phyloP scores from a whole-genome alignment of 1,140 invertebrate species.

The Drusus annulatus region DNA sequence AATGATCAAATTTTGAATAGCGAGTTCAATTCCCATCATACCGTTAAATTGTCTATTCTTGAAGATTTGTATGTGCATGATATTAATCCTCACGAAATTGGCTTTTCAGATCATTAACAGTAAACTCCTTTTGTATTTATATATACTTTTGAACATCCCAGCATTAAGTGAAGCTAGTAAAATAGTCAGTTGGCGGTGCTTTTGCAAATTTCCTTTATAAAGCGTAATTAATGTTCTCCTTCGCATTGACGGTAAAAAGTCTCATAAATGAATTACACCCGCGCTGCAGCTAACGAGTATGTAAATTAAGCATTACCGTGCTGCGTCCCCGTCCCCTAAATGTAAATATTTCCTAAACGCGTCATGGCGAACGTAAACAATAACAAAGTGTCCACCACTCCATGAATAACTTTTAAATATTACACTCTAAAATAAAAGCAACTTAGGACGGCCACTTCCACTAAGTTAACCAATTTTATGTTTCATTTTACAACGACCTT shows the following conservation, averaged over 20 bases:
- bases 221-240: conserved; percentile 17
- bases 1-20: too few relatives aligned
- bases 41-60: too few relatives aligned
- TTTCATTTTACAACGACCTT: too few relatives aligned
- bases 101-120: too few relatives aligned
- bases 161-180: neutral
- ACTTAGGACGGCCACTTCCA: too few relatives aligned
- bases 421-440: too few relatives aligned
- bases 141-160: too few relatives aligned
- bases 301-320: conserved; percentile 34
- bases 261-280: conserved; percentile 33
- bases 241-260: conserved; percentile 29
- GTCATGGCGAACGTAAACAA: conserved; percentile 12
- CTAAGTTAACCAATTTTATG: too few relatives aligned
- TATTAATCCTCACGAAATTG: too few relatives aligned
- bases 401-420: conserved; percentile 4
- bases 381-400: neutral
- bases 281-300: conserved; percentile 35
- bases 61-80: too few relatives aligned
- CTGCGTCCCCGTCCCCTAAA: neutral
- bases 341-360: conserved; percentile 30
- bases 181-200: neutral
- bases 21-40: too few relatives aligned
- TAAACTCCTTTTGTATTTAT: too few relatives aligned
- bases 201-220: conserved; percentile 1